Evolutionary conservation across 2,797 vertebrate species (phyloP).

Genomic region (Pogoniulus pusillus): DNA sequence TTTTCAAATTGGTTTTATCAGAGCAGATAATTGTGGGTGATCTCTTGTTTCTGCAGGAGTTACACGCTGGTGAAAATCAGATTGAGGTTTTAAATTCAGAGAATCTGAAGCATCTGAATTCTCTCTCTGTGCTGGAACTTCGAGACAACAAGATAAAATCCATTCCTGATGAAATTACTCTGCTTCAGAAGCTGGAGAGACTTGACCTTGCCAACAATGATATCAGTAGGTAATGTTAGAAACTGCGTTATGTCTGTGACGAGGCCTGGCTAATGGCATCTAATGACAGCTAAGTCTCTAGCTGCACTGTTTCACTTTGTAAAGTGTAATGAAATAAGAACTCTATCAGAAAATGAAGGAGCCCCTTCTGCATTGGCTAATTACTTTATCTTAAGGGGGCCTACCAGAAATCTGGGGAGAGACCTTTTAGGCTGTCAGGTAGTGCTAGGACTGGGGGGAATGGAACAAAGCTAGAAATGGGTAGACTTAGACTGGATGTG

Average conservation of each 20-base stretch:
- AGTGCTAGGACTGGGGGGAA: too few relatives aligned
- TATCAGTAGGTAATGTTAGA: slow-evolving; percentile 81
- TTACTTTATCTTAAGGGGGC: too few relatives aligned
- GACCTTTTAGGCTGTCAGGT: too few relatives aligned
- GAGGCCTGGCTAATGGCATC: not conserved
- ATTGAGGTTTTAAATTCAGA: slow-evolving; percentile 81
- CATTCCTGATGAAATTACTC: slow-evolving; percentile 82
- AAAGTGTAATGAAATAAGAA: not conserved
- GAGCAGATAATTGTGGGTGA: not conserved
- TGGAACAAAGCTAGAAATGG: too few relatives aligned
- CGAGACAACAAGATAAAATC: slow-evolving; percentile 86
- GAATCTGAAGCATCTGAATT: slow-evolving; percentile 78
- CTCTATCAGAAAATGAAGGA: not conserved
- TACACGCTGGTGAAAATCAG: slow-evolving; percentile 87
- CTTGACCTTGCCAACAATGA: slow-evolving; percentile 90
- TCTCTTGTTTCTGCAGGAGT: slow-evolving; percentile 75
- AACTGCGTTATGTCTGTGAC: not conserved
- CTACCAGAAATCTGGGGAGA: too few relatives aligned
- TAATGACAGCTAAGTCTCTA: not conserved
- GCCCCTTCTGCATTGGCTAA: too few relatives aligned
- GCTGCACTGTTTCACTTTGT: not conserved
- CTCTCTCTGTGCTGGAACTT: slow-evolving; percentile 84
- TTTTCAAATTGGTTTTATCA: not conserved
- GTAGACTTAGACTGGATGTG: too few relatives aligned
- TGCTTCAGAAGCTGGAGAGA: slow-evolving; percentile 82